These are phyloP conservation scores for rat (Rattus norvegicus) DNA, from an alignment of 2,113 vertebrate genomes.

Conservation along the genomic window DNA sequence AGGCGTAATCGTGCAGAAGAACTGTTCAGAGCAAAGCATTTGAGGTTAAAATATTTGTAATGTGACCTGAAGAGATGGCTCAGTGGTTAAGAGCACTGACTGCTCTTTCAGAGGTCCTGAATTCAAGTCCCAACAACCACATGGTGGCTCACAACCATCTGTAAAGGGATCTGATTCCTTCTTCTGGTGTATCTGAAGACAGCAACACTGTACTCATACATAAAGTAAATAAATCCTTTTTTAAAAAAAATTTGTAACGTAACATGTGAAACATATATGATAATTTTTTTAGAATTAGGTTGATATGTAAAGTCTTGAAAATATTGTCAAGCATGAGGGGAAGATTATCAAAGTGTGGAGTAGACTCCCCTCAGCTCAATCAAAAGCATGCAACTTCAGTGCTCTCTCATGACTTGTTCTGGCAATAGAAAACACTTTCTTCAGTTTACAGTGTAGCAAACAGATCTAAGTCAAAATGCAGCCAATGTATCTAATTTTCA, in stretches of 20 bases:
- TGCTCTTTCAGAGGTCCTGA: too few species aligned
- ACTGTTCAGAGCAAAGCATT: neutral
- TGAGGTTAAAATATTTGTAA: neutral
- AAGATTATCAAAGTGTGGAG: neutral
- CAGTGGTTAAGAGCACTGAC: too few species aligned
- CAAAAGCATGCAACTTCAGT: neutral
- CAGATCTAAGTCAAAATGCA: neutral
- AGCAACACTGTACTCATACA: too few species aligned
- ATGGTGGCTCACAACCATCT: too few species aligned
- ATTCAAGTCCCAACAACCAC: too few species aligned
- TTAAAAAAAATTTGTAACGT: neutral
- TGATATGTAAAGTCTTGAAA: neutral
- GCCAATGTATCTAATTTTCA: neutral
- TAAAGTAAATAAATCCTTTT: too few species aligned
- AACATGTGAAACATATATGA: slow-evolving; percentile 1
- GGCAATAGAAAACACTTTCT: neutral
- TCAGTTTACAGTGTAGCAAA: neutral
- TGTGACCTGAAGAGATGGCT: too few species aligned
- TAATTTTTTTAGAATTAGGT: slow-evolving; percentile 15
- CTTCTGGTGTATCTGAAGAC: too few species aligned
- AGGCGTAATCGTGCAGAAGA: neutral
- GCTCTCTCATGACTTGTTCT: neutral
- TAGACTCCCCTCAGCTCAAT: neutral
- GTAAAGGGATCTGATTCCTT: too few species aligned
- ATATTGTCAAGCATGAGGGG: neutral